Evolutionary conservation across 1,140 invertebrate species (phyloP).

Genomic region (Carcinoscorpius rotundicauda): DNA sequence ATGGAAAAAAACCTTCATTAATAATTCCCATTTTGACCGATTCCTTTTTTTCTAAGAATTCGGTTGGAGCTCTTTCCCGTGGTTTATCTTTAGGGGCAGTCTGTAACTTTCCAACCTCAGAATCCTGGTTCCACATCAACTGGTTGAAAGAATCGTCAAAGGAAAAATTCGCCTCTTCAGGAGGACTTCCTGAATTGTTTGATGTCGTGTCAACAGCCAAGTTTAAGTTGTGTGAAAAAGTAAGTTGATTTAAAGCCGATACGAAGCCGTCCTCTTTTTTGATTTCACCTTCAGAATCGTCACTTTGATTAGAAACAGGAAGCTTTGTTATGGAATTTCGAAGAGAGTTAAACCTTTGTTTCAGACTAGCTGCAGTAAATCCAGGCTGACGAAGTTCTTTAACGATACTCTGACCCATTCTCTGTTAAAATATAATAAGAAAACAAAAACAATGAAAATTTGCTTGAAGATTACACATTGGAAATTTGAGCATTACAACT

Average conservation of each 20-base stretch:
- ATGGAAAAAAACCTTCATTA: too few species aligned
- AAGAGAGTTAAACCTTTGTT: conserved; percentile 9
- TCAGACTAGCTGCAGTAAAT: conserved; percentile 12
- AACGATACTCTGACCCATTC: conserved; percentile 52
- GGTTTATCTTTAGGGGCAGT: too few species aligned
- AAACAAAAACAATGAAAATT: background rate
- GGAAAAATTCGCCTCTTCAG: too few species aligned
- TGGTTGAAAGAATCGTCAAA: too few species aligned
- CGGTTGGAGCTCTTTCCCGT: too few species aligned
- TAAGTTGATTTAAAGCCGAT: background rate
- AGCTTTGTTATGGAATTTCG: background rate
- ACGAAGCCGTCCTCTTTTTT: background rate
- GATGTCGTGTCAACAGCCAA: background rate
- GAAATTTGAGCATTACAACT: background rate
- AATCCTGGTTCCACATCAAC: too few species aligned
- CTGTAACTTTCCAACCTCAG: too few species aligned
- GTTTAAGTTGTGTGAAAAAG: background rate
- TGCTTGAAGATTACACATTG: background rate
- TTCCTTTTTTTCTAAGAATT: too few species aligned
- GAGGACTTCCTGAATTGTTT: too few species aligned
- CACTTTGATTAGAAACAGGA: background rate
- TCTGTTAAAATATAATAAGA: conserved; percentile 38
- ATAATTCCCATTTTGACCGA: too few species aligned
- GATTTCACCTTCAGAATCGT: background rate
- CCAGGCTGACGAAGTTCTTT: conserved; percentile 13